Percentiles rank a stretch among this genome's conserved stretches.
phyloP scores from a whole-genome alignment of 2,113 vertebrate species.

The Hypanus sabinus region DNA sequence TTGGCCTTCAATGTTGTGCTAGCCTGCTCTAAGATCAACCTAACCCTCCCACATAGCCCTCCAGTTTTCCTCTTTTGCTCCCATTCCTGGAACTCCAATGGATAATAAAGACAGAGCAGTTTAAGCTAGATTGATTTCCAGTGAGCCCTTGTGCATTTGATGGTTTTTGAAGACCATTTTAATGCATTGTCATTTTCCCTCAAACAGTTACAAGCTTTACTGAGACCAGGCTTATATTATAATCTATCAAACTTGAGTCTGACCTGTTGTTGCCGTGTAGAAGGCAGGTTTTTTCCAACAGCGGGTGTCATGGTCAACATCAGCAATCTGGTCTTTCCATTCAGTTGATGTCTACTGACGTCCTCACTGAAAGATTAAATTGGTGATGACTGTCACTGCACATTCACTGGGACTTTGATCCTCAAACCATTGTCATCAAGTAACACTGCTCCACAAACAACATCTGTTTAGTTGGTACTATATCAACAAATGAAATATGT shows the following conservation, averaged over 20 bases:
- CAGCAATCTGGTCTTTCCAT: slow-evolving; percentile 19
- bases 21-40: too few relatives aligned
- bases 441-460: not conserved
- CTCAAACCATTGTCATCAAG: not conserved
- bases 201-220: not conserved
- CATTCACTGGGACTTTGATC: not conserved
- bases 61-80: not conserved
- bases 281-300: slow-evolving; percentile 23
- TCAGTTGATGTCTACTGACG: not conserved
- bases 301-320: slow-evolving; percentile 33
- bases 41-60: not conserved
- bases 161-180: not conserved
- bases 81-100: not conserved
- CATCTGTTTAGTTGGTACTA: not conserved
- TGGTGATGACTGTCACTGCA: not conserved
- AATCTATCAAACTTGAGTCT: not conserved
- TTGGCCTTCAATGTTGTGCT: too few relatives aligned
- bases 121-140: not conserved
- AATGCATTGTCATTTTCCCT: not conserved
- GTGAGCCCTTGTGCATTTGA: not conserved
- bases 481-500: not conserved
- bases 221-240: not conserved
- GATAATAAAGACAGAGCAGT: not conserved
- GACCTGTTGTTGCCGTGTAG: slow-evolving; percentile 35
- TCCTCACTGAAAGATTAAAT: slow-evolving; percentile 36